Conservation (phyloP, 2,888 invertebrate genomes). For the Mamestra brassicae region DNA sequence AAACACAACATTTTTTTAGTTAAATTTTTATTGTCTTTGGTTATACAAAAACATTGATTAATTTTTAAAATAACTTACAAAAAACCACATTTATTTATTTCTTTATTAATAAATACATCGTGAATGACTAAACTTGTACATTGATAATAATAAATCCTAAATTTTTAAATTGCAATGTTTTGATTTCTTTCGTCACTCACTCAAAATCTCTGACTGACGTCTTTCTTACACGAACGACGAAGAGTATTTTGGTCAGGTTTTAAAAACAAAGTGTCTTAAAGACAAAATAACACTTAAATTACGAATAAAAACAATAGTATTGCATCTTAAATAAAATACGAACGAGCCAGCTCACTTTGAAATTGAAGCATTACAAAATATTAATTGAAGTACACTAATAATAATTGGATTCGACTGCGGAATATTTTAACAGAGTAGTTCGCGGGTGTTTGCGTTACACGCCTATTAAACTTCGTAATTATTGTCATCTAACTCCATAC, state of each 20-base stretch:
- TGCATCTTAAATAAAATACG: conserved; percentile 25
- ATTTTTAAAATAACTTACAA: conserved; percentile 91
- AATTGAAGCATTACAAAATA: conserved; percentile 46
- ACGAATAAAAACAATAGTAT: conserved; percentile 47
- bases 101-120: conserved; percentile 82
- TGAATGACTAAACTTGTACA: conserved; percentile 89
- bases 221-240: conserved; percentile 36
- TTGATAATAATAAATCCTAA: conserved; percentile 83
- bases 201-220: conserved; percentile 43
- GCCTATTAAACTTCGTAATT: conserved; percentile 43
- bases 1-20: conserved; percentile 80
- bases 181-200: conserved; percentile 59
- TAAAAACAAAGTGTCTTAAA: conserved; percentile 60
- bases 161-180: conserved; percentile 65
- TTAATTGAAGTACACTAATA: conserved; percentile 23
- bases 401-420: conserved; percentile 36
- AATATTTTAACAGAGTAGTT: conserved; percentile 27
- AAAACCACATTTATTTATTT: conserved; percentile 87
- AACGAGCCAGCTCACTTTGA: conserved; percentile 50
- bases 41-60: conserved; percentile 91
- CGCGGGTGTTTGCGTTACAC: conserved; percentile 20
- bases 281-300: conserved; percentile 59
- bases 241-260: conserved; percentile 66
- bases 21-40: conserved; percentile 91
- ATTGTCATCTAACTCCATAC: conserved; percentile 28